Conservation (phyloP, 1,140 invertebrate genomes). For the Oreohelix idahoensis region DNA sequence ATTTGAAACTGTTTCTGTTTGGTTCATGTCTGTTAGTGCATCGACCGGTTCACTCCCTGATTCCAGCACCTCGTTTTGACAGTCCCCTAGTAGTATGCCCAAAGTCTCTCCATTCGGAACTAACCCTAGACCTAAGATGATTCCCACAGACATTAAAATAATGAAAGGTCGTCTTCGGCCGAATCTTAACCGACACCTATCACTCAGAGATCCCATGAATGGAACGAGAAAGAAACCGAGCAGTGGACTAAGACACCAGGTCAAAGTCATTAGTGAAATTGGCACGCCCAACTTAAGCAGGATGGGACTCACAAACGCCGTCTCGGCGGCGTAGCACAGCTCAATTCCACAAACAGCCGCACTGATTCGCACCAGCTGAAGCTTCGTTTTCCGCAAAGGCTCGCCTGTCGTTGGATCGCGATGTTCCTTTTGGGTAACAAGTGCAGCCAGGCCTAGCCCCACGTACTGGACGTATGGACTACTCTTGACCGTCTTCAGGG, state of each 20-base stretch:
- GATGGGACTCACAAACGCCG: constrained; percentile 96
- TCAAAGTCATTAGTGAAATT: constrained; percentile 92
- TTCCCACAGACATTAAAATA: constrained; percentile 88
- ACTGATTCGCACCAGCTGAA: constrained; percentile 89
- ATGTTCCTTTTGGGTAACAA: constrained; percentile 50
- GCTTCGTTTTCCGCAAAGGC: constrained; percentile 79
- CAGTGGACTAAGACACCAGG: constrained; percentile 87
- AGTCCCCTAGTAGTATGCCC: constrained; percentile 86
- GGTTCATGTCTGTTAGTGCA: not conserved
- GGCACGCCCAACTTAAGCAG: constrained; percentile 92
- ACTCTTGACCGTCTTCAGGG: constrained; percentile 56
- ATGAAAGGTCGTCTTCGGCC: constrained; percentile 94
- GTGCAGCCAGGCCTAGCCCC: constrained; percentile 48
- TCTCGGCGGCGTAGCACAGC: constrained; percentile 97
- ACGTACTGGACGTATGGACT: constrained; percentile 56
- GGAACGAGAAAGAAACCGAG: constrained; percentile 93
- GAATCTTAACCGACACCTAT: constrained; percentile 84
- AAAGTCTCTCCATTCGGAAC: constrained; percentile 91
- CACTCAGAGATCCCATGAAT: constrained; percentile 91
- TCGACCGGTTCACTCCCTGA: too few species aligned
- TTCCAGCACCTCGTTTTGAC: not conserved
- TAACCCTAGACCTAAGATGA: constrained; percentile 77
- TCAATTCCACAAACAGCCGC: constrained; percentile 97
- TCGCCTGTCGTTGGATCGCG: constrained; percentile 21
- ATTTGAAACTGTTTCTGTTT: not conserved